A percentile compares a stretch with the other conserved stretches of the same genome.
Evolutionary conservation across 2,888 invertebrate species (phyloP).

Genomic region (Netelia inedita): DNA sequence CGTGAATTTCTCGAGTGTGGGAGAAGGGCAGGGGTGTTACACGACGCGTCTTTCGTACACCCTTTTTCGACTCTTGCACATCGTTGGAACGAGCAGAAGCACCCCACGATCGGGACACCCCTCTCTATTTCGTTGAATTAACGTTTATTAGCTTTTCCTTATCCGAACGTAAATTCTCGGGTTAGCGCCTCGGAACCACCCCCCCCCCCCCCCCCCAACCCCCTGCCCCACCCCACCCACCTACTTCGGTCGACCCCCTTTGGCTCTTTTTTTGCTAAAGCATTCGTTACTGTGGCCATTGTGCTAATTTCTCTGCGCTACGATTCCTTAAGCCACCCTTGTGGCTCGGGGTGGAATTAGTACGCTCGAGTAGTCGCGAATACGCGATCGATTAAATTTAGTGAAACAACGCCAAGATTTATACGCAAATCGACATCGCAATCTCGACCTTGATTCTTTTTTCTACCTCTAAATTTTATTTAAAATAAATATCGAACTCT

Average conservation of each 20-base stretch:
- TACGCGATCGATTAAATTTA: slow-evolving; percentile 5
- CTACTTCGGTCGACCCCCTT: not conserved
- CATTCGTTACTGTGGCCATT: slow-evolving; percentile 58
- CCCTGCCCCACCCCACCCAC: not conserved
- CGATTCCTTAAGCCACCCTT: slow-evolving; percentile 28
- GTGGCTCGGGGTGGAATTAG: slow-evolving; percentile 25
- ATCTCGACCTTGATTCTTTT: not conserved
- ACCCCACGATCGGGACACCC: slow-evolving; percentile 45
- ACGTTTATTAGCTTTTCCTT: slow-evolving; percentile 79
- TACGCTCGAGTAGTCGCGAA: slow-evolving; percentile 4
- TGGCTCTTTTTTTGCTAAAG: slow-evolving; percentile 7
- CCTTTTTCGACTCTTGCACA: slow-evolving; percentile 52
- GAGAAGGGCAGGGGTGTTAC: slow-evolving; percentile 32
- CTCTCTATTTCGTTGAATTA: slow-evolving; percentile 77
- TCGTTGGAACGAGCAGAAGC: slow-evolving; percentile 13
- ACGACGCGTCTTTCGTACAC: slow-evolving; percentile 47
- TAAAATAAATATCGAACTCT: too few relatives aligned
- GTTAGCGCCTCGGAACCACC: slow-evolving; percentile 71
- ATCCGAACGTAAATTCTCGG: slow-evolving; percentile 73
- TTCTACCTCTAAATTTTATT: not conserved
- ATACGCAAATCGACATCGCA: not conserved
- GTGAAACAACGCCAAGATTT: not conserved
- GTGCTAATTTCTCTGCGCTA: slow-evolving; percentile 72
- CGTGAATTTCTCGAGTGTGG: slow-evolving; percentile 55
- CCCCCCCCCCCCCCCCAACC: not conserved